Evolutionary conservation across 2,113 vertebrate species (phyloP), one percentile per base, ranked within the genome.

Genomic region (Callopanchax toddi): DNA sequence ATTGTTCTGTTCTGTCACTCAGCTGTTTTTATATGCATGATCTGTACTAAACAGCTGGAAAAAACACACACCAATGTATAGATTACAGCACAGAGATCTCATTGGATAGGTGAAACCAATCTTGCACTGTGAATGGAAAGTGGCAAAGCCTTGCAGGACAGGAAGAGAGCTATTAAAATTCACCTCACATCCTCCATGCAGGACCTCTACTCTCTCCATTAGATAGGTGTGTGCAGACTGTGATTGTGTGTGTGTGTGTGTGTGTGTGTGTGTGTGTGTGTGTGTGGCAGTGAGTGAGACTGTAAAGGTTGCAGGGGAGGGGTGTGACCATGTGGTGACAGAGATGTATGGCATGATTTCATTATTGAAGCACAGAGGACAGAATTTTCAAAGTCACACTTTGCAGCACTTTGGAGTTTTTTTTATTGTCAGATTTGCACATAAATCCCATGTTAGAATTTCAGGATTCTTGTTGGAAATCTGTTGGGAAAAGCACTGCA

Each of bases 131-230:
- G 67, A 76, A 67, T 52, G 51, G 66, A 67, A 75, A 84, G 82
- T 71, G 67, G 74, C 69, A 61, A 48, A 67, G 85, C 16, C 71
- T 70, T 43, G 80, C 78, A 87, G 86, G 79, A 87, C 80, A 82
- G 83, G 63, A 72, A 40, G 68, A 36, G 78, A 83, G 66, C 74
- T 79, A 91, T 91, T 92, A 89, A 90, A 84, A 92, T 92, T 91
- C 89, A 79, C 81, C 86, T 91, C 89, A 88, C 89, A 87, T 86
- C 75, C 71, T 67, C 73, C 83, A 86, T 84, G 87, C 87, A 81
- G 86, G 89, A 91, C 89, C 88, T 88, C 86, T 67, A 83, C 69
- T 78, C 79, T 78, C 82, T 73, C 83, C 76, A 71, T 82, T 86
- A 85, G 65, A 80, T 82, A 78, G 82, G 87, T 86, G 76, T 74